phyloP scores from a whole-genome alignment of 1,140 invertebrate species.

The Brachionus rubens region DNA sequence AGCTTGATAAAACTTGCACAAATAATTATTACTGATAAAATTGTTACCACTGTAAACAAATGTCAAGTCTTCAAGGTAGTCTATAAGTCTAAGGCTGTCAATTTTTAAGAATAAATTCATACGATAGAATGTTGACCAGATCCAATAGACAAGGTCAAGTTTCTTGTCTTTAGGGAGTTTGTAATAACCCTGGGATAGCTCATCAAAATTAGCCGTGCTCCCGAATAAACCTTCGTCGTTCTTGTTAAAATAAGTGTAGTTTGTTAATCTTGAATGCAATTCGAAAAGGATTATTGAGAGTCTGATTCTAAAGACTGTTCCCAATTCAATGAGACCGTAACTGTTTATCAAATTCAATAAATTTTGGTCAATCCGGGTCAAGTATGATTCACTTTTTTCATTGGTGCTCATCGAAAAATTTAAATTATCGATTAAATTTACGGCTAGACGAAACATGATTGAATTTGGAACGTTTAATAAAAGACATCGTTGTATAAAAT shows the following conservation, averaged over 20 bases:
- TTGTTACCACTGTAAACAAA: background rate
- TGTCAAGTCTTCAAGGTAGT: slow-evolving; percentile 13
- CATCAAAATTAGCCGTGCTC: background rate
- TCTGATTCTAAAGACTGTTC: slow-evolving; percentile 10
- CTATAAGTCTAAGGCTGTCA: background rate
- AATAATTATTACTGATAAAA: slow-evolving; percentile 13
- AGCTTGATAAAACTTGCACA: slow-evolving; percentile 26
- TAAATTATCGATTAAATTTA: slow-evolving; percentile 21
- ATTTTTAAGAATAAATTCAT: slow-evolving; percentile 37
- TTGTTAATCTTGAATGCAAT: slow-evolving; percentile 34
- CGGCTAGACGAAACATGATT: slow-evolving; percentile 21
- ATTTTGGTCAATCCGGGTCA: background rate
- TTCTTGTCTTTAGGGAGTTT: slow-evolving; percentile 12
- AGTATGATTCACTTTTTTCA: slow-evolving; percentile 11
- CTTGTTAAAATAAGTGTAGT: slow-evolving; percentile 15
- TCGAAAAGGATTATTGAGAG: slow-evolving; percentile 40
- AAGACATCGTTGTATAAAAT: slow-evolving; percentile 26
- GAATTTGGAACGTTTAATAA: slow-evolving; percentile 25
- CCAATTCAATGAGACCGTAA: background rate
- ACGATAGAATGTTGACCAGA: slow-evolving; percentile 25
- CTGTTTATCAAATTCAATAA: background rate
- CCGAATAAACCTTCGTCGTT: background rate
- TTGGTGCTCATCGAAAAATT: slow-evolving; percentile 1
- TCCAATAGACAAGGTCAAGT: slow-evolving; percentile 5
- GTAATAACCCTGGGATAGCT: slow-evolving; percentile 5